A percentile compares a stretch with the other conserved stretches of the same genome.
phyloP scores from a whole-genome alignment of 2,888 invertebrate genomes.

The Chromoteleia sp. region DNA sequence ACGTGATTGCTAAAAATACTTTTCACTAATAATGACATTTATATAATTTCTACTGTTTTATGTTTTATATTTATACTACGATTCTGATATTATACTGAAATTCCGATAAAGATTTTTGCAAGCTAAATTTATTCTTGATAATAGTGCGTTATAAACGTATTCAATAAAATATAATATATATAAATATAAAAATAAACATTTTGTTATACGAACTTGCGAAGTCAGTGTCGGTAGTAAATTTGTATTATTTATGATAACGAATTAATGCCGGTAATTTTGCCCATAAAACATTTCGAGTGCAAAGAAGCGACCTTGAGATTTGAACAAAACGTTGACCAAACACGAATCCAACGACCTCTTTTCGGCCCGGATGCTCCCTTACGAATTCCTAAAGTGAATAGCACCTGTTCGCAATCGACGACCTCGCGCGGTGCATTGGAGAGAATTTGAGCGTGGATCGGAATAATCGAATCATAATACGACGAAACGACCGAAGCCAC shows the following conservation, averaged over 20 bases:
- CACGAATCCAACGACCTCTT: conserved; percentile 8
- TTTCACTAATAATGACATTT: conserved; percentile 38
- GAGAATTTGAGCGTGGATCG: conserved; percentile 4
- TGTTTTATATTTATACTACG: conserved; percentile 14
- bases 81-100: conserved; percentile 8
- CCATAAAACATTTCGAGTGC: too few relatives aligned
- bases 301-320: conserved; percentile 16
- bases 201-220: too few relatives aligned
- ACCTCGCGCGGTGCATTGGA: not conserved
- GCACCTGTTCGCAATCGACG: conserved; percentile 28
- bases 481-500: not conserved
- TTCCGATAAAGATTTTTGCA: conserved; percentile 9
- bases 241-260: too few relatives aligned
- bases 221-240: too few relatives aligned
- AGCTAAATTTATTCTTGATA: too few relatives aligned
- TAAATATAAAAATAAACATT: too few relatives aligned
- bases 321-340: conserved; percentile 2
- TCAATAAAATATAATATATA: too few relatives aligned
- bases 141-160: too few relatives aligned
- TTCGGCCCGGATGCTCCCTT: conserved; percentile 2
- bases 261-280: too few relatives aligned
- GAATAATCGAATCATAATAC: conserved; percentile 6
- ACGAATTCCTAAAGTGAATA: conserved; percentile 14
- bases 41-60: conserved; percentile 1
- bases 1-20: conserved; percentile 44